These are phyloP conservation scores for Melanotaenia nigrans DNA, from an alignment of 2,797 vertebrate genomes.

Conservation along the genomic window DNA sequence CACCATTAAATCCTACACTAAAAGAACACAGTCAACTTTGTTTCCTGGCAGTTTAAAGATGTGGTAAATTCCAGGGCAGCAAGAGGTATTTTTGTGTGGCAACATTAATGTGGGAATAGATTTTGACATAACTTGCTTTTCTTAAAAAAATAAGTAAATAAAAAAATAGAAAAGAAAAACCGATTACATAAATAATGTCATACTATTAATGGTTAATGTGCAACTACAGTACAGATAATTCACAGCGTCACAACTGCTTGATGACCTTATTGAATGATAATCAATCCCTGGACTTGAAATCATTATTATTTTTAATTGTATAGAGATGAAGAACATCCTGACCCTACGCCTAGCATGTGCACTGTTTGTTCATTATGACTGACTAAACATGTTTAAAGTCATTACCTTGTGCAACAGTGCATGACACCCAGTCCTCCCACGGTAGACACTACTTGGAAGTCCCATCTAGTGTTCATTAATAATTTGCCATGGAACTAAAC, in stretches of 20 bases:
- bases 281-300: neutral
- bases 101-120: constrained; percentile 19
- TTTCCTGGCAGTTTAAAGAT: constrained; percentile 18
- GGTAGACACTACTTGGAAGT: no score
- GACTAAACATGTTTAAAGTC: no score
- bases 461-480: no score
- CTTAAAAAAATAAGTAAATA: neutral
- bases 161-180: neutral
- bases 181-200: neutral
- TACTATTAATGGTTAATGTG: neutral
- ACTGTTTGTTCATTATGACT: no score
- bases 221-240: neutral
- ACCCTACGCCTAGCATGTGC: no score
- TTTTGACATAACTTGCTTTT: neutral
- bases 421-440: no score
- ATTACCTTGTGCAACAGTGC: neutral
- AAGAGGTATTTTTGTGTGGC: constrained; percentile 16
- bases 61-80: constrained; percentile 33
- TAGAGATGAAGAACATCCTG: no score
- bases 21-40: neutral
- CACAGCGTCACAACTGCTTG: neutral
- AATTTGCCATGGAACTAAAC: no score
- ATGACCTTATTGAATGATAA: neutral
- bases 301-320: no score
- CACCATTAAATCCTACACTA: neutral